phyloP scores from a whole-genome alignment of 2,888 invertebrate genomes.

The Eulithis prunata region DNA sequence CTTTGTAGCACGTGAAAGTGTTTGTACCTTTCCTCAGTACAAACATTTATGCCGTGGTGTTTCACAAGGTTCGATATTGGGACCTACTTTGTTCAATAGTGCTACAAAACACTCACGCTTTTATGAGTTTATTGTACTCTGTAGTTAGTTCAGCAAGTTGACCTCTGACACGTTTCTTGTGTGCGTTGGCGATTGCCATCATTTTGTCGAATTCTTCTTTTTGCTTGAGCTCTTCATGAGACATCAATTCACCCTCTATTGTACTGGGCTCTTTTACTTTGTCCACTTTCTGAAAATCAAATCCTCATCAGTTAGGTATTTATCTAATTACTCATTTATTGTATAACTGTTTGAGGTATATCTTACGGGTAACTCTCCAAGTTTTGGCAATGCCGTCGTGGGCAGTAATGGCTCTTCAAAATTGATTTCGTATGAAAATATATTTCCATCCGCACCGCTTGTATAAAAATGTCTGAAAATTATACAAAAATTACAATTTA shows the following conservation, averaged over 20 bases:
- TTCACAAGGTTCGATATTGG: neutral
- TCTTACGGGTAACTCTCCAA: conserved; percentile 56
- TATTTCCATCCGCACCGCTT: conserved; percentile 90
- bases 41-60: neutral
- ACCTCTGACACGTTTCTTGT: conserved; percentile 84
- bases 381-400: conserved; percentile 33
- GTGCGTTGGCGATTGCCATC: conserved; percentile 85
- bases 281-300: conserved; percentile 50
- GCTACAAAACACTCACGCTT: conserved; percentile 67
- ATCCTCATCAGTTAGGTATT: neutral
- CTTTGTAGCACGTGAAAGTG: too few species aligned
- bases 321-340: too few species aligned
- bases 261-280: conserved; percentile 67
- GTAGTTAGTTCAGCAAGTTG: conserved; percentile 81
- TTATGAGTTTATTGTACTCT: conserved; percentile 84
- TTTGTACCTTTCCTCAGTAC: neutral
- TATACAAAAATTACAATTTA: neutral
- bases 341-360: neutral
- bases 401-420: conserved; percentile 66
- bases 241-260: conserved; percentile 73
- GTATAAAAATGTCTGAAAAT: conserved; percentile 78
- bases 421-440: conserved; percentile 87
- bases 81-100: conserved; percentile 5
- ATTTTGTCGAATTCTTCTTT: conserved; percentile 87
- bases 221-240: conserved; percentile 88